Evolutionary conservation across 2,888 invertebrate species (phyloP), one percentile per base, ranked within the genome.

Genomic region (Eristalis intricaria): DNA sequence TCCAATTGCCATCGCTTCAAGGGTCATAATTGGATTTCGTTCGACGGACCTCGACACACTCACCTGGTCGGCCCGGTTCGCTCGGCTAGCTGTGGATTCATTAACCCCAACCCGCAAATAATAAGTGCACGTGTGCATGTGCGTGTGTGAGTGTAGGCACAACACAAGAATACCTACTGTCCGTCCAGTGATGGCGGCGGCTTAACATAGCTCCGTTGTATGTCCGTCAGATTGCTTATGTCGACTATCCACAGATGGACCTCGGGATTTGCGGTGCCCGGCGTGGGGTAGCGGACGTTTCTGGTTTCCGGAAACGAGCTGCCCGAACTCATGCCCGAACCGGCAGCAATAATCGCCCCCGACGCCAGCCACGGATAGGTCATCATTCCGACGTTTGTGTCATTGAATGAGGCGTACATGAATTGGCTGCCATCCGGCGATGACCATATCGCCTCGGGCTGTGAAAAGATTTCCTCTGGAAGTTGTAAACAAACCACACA

Each of bases 401-500:
- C 98, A 94, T 98, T 97, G 94, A 97, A 98, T 89, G 96, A 95
- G 74, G 96, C 97, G 93, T 95, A 99, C 92, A 98, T 95, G 84
- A 99, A 95, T 91, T 96, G 95, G 56, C 95, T 95, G 70, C 98
- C 98, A 92, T 97, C 97, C 22, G 95, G 94, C 77, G 96, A 97
- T 92, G 97, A 96, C 99, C 99, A 99, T 90, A 97, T 94, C 66
- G 98, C 98, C 91, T 97, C 95, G 79, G 95, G 96, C 89, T 94
- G 94, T 89, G 96, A 95, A 91, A 98, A 94, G 91, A 98, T 96
- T 94, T 98, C 98, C 95, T 98, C 98, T 97, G 95, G 56, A 93
- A 92, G 58, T 60, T 58, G 43, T 40, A 78, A 56, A 74, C 13
- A 61, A 58, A 50, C 32, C 60, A 4, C 13, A n/a, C 0, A 8